Percentiles rank a stretch among this genome's conserved stretches.
Evolutionary conservation across 1,140 invertebrate species (phyloP).

Genomic region (Drosophila repleta): DNA sequence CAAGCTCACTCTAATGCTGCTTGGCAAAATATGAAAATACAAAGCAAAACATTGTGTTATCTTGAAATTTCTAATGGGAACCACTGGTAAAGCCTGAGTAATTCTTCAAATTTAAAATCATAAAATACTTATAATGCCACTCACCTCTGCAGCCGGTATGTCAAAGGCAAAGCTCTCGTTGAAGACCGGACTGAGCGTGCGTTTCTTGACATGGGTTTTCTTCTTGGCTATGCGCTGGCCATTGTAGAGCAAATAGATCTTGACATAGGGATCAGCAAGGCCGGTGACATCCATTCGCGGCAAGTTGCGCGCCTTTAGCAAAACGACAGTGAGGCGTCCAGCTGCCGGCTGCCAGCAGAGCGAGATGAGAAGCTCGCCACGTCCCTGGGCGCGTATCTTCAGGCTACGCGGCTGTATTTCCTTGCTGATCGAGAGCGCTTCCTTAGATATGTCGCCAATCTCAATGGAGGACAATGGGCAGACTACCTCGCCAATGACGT

Average conservation of each 20-base stretch:
- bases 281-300: slow-evolving; percentile 98
- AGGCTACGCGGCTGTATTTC: slow-evolving; percentile 94
- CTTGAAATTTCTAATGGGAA: no score
- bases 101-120: not conserved
- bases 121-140: slow-evolving; percentile 5
- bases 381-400: slow-evolving; percentile 94
- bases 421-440: slow-evolving; percentile 90
- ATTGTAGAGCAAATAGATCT: slow-evolving; percentile 98
- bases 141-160: slow-evolving; percentile 87
- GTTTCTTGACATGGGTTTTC: slow-evolving; percentile 99
- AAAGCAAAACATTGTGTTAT: no score
- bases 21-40: no score
- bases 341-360: slow-evolving; percentile 97
- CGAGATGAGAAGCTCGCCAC: slow-evolving; percentile 95
- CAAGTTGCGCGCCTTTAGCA: slow-evolving; percentile 96
- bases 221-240: slow-evolving; percentile 99
- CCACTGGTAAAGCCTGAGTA: no score
- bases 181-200: slow-evolving; percentile 98
- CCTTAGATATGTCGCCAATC: slow-evolving; percentile 91
- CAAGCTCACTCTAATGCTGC: no score
- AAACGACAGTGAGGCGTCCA: slow-evolving; percentile 94
- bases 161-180: slow-evolving; percentile 98
- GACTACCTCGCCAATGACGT: slow-evolving; percentile 98
- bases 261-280: slow-evolving; percentile 97
- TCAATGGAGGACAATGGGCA: slow-evolving; percentile 92